Evolutionary conservation across 2,113 vertebrate genomes (phyloP).

Genomic region (Myiopsitta monachus): DNA sequence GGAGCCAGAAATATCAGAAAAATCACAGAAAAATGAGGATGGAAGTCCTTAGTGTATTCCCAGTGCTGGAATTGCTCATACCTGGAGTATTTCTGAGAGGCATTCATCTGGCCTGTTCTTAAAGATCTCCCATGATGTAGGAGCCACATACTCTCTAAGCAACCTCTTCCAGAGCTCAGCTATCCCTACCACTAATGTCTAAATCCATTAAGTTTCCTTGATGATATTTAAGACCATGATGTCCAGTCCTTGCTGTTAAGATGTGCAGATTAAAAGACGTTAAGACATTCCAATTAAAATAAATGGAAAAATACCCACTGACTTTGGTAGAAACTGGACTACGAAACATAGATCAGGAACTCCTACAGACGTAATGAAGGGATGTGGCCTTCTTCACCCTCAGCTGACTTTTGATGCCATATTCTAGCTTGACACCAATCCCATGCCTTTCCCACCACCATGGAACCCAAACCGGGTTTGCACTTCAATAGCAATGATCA

Average conservation of each 20-base stretch:
- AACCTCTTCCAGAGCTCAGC: not conserved
- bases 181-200: not conserved
- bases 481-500: not conserved
- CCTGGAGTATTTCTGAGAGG: not conserved
- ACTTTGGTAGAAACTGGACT: not conserved
- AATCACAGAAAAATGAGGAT: not conserved
- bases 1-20: conserved; percentile 22
- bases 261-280: not conserved
- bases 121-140: not conserved
- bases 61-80: conserved; percentile 18
- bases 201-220: not conserved
- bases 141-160: not conserved
- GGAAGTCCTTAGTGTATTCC: not conserved
- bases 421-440: not conserved
- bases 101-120: not conserved
- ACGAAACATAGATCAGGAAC: not conserved
- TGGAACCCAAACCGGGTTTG: fast-evolving
- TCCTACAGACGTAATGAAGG: fast-evolving
- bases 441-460: not conserved
- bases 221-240: not conserved
- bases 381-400: not conserved
- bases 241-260: not conserved
- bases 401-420: not conserved
- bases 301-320: not conserved
- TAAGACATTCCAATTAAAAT: not conserved